Evolutionary conservation across 2,888 invertebrate genomes (phyloP), one percentile per base, ranked within the genome.

Genomic region (Ashinkailepas kermadecensis): DNA sequence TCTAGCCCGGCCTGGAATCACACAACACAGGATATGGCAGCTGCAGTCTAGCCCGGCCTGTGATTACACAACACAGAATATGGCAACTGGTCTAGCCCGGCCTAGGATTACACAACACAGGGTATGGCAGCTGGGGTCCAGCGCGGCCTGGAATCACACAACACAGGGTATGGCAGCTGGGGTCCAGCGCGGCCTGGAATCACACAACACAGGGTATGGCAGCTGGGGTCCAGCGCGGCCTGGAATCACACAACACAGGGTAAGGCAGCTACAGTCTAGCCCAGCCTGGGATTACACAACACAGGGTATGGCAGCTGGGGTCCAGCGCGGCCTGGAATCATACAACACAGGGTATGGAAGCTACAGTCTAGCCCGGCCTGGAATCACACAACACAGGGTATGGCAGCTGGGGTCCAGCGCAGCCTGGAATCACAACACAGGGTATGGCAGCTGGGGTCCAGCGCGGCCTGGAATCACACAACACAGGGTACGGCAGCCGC

Each of bases 1-100:
- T 99, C 99, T 87, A 98, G 88, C 86, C 94, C 93, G 86, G 94
- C 94, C 97, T 97, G 89, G 78, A 90, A 91, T 9, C 65, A 64
- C 15, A 64, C 18, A 64, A 64, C 62, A 64, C 15, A 64, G 8
- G 18, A 18, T 64, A 8, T 64, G 64, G 21, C 1, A 64, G 8
- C 21, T 18, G 64, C 2, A 2, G 21, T 18, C 21, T 8, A 18
- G 8, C 21, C 18, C 2, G 64, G 11, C 15, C 21, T 13, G 8
- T 7, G 2, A 18, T 64, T 1, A 18, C 21, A 8, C 13, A 64
- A 12, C 18, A 8, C 8, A 15, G 21, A 0, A 64, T 21, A 18
- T 18, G 8, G 18, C 21, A 64, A 6, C 18, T 18, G 18, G 21
- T 64, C 18, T 15, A 18, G 64, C 18, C 21, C 21, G 21, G 13